Conservation (phyloP, 2,888 invertebrate species). For the Lamproptera curius region DNA sequence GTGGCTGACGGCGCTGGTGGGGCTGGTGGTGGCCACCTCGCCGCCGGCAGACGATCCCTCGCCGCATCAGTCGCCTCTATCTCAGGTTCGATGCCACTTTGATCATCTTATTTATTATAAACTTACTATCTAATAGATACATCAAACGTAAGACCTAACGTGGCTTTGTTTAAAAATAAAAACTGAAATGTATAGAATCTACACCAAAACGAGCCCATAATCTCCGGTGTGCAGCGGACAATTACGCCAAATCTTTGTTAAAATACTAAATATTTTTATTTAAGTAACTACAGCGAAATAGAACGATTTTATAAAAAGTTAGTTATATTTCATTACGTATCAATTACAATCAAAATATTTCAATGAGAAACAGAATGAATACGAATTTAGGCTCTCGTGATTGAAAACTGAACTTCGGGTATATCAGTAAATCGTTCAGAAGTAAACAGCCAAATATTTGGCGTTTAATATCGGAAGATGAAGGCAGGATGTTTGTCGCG, state of each 20-base stretch:
- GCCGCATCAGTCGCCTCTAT: slow-evolving; percentile 39
- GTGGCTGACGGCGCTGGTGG: slow-evolving; percentile 62
- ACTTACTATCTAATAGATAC: neutral
- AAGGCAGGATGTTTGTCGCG: slow-evolving; percentile 7
- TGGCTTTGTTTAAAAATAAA: no score
- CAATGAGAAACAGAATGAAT: neutral
- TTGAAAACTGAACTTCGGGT: neutral
- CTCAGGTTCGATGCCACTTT: slow-evolving; percentile 39
- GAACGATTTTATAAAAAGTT: no score
- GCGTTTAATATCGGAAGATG: slow-evolving; percentile 7
- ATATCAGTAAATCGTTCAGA: neutral
- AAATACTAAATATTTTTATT: no score
- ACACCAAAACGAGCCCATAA: no score
- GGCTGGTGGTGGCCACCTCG: slow-evolving; percentile 53
- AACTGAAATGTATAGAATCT: no score
- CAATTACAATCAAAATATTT: neutral
- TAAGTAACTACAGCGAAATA: no score
- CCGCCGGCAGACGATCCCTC: slow-evolving; percentile 46
- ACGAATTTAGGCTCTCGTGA: neutral
- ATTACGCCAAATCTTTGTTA: no score
- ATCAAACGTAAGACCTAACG: neutral
- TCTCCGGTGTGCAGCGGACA: no score
- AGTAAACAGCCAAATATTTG: slow-evolving; percentile 1
- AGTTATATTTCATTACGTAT: no score
- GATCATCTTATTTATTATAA: neutral